A percentile compares a stretch with the other conserved stretches of the same genome.
Evolutionary conservation across 2,113 vertebrate species (phyloP).

Genomic region (Cyrtonyx montezumae): DNA sequence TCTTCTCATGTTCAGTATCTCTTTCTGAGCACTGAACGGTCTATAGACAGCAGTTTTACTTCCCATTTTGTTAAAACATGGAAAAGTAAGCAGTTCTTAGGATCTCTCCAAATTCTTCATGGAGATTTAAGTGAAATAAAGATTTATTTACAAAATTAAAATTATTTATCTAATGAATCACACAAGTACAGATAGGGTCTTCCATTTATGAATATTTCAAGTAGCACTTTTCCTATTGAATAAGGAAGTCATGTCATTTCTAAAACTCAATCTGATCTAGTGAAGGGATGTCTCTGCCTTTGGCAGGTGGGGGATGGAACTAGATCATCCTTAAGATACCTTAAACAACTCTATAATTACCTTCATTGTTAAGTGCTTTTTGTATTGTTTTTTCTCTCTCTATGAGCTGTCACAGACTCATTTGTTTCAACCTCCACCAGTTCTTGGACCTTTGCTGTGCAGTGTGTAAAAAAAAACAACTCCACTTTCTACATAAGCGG

Average conservation of each 20-base stretch:
- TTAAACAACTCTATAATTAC: no score
- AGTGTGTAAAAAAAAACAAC: neutral
- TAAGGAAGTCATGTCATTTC: neutral
- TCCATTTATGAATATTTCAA: neutral
- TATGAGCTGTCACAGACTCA: neutral
- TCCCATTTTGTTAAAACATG: neutral
- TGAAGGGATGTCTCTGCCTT: no score
- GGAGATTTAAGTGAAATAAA: neutral
- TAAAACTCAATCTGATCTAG: neutral
- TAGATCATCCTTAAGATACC: no score
- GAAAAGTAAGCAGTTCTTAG: neutral
- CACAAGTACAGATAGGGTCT: neutral
- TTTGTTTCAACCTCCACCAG: neutral
- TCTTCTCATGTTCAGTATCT: neutral
- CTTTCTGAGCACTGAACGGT: neutral
- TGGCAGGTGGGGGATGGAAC: no score
- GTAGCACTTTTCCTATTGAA: neutral
- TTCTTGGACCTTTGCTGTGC: neutral
- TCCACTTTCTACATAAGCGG: neutral
- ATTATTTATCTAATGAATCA: neutral
- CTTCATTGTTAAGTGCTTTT: no score
- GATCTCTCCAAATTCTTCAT: accelerated
- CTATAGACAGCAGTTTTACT: neutral
- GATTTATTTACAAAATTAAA: neutral
- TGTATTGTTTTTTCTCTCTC: no score